These are phyloP conservation scores for Drosophila nasuta DNA, from an alignment of 1,140 invertebrate species.

Conservation along the genomic window DNA sequence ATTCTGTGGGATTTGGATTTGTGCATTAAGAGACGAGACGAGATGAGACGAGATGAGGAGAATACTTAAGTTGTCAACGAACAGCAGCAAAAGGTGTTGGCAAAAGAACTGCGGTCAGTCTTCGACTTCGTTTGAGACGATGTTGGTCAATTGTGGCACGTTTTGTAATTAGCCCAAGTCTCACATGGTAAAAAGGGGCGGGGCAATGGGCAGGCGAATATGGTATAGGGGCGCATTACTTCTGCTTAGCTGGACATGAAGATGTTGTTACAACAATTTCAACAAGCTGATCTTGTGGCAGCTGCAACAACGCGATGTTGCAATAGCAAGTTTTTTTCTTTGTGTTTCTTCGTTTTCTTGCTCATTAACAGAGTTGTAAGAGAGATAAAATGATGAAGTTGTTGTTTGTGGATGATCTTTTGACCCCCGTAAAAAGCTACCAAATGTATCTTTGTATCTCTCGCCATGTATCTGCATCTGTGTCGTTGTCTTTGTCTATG, in stretches of 20 bases:
- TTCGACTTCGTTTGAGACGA: neutral
- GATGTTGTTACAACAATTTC: conserved; percentile 31
- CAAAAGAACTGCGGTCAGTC: conserved; percentile 39
- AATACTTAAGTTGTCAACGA: conserved; percentile 48
- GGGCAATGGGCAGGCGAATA: conserved; percentile 5
- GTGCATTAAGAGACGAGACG: neutral
- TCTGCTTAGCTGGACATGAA: conserved; percentile 26
- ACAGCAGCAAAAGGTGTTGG: conserved; percentile 39
- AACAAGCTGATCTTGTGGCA: conserved; percentile 28
- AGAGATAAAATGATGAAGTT: neutral
- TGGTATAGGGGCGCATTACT: conserved; percentile 22
- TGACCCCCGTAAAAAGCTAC: conserved; percentile 11
- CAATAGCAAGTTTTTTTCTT: conserved; percentile 14
- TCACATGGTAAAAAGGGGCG: conserved; percentile 10
- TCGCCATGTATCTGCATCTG: conserved; percentile 1
- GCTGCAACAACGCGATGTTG: conserved; percentile 33
- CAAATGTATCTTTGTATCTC: conserved; percentile 7
- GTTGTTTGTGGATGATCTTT: conserved; percentile 15
- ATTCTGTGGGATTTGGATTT: neutral
- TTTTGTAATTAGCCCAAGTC: conserved; percentile 39
- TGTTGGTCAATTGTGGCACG: conserved; percentile 13
- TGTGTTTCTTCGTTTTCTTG: neutral
- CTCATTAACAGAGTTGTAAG: conserved; percentile 37
- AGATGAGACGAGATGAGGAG: no score
- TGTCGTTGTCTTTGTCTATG: neutral